Evolutionary conservation across 2,113 vertebrate species (phyloP).

Genomic region (Onychostruthus taczanowskii): DNA sequence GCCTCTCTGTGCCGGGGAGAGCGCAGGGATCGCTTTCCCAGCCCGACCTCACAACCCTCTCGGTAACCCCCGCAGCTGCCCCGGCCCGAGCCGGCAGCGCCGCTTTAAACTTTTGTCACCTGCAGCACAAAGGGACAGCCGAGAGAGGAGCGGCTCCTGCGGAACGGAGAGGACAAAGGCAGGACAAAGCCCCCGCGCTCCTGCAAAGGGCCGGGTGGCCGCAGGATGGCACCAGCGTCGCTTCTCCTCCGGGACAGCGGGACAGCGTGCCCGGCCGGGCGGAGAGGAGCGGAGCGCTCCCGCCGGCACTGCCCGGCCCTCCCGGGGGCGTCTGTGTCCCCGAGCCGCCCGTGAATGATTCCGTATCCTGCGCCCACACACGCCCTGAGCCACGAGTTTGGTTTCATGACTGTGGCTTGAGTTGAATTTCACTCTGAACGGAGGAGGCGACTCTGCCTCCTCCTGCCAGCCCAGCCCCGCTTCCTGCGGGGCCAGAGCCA

Average conservation of each 20-base stretch:
- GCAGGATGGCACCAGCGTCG: background rate
- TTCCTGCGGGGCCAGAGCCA: background rate
- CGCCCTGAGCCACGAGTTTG: accelerated
- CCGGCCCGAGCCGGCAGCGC: background rate
- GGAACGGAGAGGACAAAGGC: background rate
- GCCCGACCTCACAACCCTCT: background rate
- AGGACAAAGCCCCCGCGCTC: background rate
- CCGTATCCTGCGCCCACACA: accelerated
- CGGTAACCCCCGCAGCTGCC: background rate
- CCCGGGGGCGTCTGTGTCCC: background rate
- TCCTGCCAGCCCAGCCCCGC: accelerated
- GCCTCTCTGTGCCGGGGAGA: accelerated
- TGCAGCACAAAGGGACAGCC: background rate
- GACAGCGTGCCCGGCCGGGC: background rate
- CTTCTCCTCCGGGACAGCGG: accelerated
- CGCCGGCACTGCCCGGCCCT: accelerated
- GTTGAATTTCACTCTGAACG: background rate
- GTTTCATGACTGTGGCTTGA: background rate
- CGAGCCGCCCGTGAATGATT: accelerated
- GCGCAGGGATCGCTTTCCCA: background rate
- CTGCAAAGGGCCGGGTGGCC: background rate
- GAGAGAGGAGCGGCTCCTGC: background rate
- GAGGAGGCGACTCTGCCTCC: background rate
- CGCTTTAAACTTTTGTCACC: background rate
- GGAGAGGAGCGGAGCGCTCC: background rate